Evolutionary conservation across 2,113 vertebrate genomes (phyloP).

Genomic region (Damaliscus lunatus): DNA sequence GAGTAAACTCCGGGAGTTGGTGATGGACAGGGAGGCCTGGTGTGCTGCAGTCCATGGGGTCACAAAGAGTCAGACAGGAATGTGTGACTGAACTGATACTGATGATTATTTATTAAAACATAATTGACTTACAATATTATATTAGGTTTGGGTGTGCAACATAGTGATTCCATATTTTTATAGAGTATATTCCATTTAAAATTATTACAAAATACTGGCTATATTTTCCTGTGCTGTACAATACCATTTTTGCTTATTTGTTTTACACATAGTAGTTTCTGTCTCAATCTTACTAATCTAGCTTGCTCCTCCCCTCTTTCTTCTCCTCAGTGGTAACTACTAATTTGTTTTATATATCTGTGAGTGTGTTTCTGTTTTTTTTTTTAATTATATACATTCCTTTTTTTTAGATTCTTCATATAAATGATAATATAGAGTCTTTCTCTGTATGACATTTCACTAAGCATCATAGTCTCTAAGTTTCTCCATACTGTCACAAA

Average conservation of each 20-base stretch:
- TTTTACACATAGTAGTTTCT: not conserved
- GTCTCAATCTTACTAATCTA: not conserved
- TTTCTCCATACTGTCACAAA: not conserved
- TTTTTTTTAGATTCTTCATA: not conserved
- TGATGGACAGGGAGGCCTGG: not conserved
- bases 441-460: not conserved
- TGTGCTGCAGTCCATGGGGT: rapidly evolving
- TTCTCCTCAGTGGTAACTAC: not conserved
- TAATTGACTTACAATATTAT: not conserved
- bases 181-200: not conserved
- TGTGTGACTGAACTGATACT: not conserved
- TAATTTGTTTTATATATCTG: not conserved
- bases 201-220: not conserved
- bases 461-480: not conserved
- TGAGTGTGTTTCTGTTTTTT: not conserved
- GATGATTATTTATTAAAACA: not conserved
- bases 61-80: not conserved
- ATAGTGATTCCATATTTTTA: not conserved
- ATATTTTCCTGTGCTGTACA: not conserved
- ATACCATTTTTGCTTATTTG: not conserved
- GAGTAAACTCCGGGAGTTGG: rapidly evolving
- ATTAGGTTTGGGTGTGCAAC: not conserved
- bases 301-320: not conserved
- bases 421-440: not conserved
- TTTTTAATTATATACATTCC: not conserved